phyloP scores from a whole-genome alignment of 1,140 invertebrate species.

The Bombus sibiricus region DNA sequence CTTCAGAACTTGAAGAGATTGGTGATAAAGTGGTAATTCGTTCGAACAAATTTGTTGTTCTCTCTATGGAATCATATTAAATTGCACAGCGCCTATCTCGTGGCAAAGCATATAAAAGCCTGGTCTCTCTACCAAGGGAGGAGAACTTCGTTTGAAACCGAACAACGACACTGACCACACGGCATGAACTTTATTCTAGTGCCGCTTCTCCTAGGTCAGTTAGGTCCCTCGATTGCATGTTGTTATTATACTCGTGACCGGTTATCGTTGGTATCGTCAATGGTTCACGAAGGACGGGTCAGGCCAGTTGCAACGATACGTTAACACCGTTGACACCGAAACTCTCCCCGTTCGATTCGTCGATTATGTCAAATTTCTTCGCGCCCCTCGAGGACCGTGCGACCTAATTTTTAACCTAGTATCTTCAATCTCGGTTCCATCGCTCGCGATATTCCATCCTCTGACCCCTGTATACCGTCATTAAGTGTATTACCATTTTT shows the following conservation, averaged over 20 bases:
- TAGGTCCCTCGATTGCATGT: slow-evolving; percentile 26
- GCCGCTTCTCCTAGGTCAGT: slow-evolving; percentile 65
- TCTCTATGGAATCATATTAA: too few species aligned
- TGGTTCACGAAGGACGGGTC: slow-evolving; percentile 44
- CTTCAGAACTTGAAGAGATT: too few species aligned
- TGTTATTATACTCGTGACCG: slow-evolving; percentile 27
- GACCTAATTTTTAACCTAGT: background rate
- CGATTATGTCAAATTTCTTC: slow-evolving; percentile 15
- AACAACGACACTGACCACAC: background rate
- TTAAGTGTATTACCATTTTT: background rate
- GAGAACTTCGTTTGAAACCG: background rate
- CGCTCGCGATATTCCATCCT: background rate
- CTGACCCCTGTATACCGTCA: background rate
- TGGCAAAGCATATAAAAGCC: background rate
- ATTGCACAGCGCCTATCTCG: too few species aligned
- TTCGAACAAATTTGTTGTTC: too few species aligned
- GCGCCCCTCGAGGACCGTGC: background rate
- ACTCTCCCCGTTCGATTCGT: background rate
- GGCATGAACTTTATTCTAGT: slow-evolving; percentile 42
- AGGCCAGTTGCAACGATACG: slow-evolving; percentile 23
- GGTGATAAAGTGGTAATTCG: too few species aligned
- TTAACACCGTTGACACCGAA: slow-evolving; percentile 8
- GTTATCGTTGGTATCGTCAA: slow-evolving; percentile 41
- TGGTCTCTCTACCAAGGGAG: background rate
- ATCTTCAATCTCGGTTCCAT: background rate